phyloP scores from a whole-genome alignment of 2,797 vertebrate species.

The Anguilla pacifica region DNA sequence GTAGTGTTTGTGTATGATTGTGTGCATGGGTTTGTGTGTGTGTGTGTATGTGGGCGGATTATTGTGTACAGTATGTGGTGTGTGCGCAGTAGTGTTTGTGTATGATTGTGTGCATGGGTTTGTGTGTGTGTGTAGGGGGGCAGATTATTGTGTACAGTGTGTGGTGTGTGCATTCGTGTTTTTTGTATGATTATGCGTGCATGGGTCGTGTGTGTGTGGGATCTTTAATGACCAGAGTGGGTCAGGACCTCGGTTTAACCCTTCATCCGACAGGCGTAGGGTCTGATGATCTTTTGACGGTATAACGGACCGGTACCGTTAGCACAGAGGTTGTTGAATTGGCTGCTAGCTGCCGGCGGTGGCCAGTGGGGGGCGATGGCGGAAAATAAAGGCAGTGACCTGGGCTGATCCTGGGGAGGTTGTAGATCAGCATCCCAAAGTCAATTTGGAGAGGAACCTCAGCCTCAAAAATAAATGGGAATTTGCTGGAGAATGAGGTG shows the following conservation, averaged over 20 bases:
- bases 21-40: not conserved
- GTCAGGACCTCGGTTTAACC: too few species aligned
- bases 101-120: not conserved
- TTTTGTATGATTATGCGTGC: not conserved
- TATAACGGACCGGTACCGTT: too few species aligned
- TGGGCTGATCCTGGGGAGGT: too few species aligned
- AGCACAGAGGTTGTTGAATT: too few species aligned
- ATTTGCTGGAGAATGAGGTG: not conserved
- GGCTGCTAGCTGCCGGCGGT: too few species aligned
- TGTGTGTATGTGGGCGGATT: too few species aligned
- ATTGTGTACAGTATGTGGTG: not conserved
- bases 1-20: not conserved
- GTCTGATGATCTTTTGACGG: too few species aligned
- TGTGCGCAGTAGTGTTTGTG: accelerated
- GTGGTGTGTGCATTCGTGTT: not conserved
- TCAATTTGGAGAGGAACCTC: not conserved
- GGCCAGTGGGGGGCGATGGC: not conserved
- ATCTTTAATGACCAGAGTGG: too few species aligned
- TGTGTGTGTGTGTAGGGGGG: not conserved
- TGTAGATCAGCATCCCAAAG: not conserved
- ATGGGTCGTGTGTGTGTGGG: not conserved
- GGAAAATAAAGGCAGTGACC: too few species aligned
- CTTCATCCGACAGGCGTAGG: too few species aligned
- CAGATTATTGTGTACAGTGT: not conserved
- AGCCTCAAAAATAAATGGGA: not conserved